A percentile compares a stretch with the other conserved stretches of the same genome.
Evolutionary conservation across 2,113 vertebrate species (phyloP).

Genomic region (Gobio gobio): DNA sequence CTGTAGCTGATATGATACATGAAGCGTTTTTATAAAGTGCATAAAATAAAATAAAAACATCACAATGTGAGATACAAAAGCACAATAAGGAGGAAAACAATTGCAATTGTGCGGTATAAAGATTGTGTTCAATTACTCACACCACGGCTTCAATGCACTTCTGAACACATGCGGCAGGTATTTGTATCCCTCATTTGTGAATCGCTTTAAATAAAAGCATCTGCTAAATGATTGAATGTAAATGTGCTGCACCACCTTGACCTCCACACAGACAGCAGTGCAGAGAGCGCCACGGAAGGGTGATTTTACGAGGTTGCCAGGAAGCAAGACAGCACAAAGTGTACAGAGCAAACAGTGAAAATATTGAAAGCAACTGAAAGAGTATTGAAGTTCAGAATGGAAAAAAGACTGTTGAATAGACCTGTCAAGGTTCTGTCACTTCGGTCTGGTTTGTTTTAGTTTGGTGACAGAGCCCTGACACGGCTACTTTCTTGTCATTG

Average conservation of each 20-base stretch:
- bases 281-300: background rate
- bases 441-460: too few relatives aligned
- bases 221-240: constrained; percentile 18
- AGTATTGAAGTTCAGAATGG: background rate
- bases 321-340: background rate
- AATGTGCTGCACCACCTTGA: background rate
- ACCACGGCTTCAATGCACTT: background rate
- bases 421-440: too few relatives aligned
- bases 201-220: background rate
- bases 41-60: background rate
- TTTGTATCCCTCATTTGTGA: background rate
- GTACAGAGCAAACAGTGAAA: background rate
- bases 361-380: background rate
- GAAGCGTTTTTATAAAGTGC: background rate
- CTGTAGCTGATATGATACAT: background rate
- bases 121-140: background rate
- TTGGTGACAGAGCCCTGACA: too few relatives aligned
- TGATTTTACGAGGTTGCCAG: background rate
- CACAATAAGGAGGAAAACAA: background rate
- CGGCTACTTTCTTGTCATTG: too few relatives aligned
- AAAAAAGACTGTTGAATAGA: background rate
- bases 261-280: constrained; percentile 11
- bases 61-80: background rate
- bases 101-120: background rate
- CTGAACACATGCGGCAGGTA: background rate